These are phyloP conservation scores for Epiblema foenella DNA, from an alignment of 2,888 invertebrate genomes.

Conservation along the genomic window DNA sequence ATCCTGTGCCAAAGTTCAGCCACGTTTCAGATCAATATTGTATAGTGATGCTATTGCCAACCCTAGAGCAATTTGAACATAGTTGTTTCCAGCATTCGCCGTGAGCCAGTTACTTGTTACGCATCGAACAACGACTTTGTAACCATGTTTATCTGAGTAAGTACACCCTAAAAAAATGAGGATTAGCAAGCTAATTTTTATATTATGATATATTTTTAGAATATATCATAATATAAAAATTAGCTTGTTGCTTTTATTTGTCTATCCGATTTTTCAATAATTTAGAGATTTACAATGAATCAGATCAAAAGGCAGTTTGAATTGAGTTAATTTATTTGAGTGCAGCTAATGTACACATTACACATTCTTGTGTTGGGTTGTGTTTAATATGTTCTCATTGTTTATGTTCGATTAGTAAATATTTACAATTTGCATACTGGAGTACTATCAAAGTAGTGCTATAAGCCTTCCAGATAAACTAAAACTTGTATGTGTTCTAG, in stretches of 20 bases:
- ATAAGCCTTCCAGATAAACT: conserved; percentile 24
- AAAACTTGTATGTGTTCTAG: conserved; percentile 24
- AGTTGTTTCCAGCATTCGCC: conserved; percentile 59
- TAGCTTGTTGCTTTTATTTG: too few relatives aligned
- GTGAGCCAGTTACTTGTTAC: conserved; percentile 62
- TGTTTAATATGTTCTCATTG: not conserved
- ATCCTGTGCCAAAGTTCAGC: too few relatives aligned
- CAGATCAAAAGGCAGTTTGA: not conserved
- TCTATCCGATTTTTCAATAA: not conserved
- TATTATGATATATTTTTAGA: too few relatives aligned
- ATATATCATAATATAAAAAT: too few relatives aligned
- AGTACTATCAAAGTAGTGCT: conserved; percentile 18
- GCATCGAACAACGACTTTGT: conserved; percentile 48
- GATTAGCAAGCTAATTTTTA: too few relatives aligned
- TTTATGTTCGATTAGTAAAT: conserved; percentile 13
- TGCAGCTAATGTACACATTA: not conserved
- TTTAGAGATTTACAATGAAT: not conserved
- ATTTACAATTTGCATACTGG: conserved; percentile 16
- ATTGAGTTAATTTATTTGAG: not conserved
- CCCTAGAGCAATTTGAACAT: conserved; percentile 58
- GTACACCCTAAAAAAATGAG: not conserved
- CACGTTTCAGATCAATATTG: too few relatives aligned
- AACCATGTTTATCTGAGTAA: conserved; percentile 36
- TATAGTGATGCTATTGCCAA: conserved; percentile 44
- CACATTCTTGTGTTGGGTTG: not conserved